Evolutionary conservation across 2,888 invertebrate species (phyloP).

Genomic region (Apoda limacodes): DNA sequence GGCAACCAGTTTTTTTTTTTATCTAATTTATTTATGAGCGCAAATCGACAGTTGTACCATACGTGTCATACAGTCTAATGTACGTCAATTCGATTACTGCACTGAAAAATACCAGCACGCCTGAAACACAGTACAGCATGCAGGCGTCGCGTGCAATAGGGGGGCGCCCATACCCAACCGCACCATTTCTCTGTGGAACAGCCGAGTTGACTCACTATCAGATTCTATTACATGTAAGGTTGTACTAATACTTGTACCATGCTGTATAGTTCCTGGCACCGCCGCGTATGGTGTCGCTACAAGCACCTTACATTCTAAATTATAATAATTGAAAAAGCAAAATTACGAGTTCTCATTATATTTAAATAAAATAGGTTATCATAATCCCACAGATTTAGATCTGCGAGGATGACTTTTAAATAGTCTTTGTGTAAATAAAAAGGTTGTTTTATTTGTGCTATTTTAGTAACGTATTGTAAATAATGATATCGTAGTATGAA

Average conservation of each 20-base stretch:
- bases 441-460: slow-evolving; percentile 58
- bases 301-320: slow-evolving; percentile 67
- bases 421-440: slow-evolving; percentile 53
- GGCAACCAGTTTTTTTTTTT: too few species aligned
- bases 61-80: too few species aligned
- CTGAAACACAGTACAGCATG: too few species aligned
- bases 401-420: slow-evolving; percentile 53
- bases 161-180: slow-evolving; percentile 57
- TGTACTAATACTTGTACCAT: slow-evolving; percentile 50
- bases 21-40: too few species aligned
- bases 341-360: too few species aligned
- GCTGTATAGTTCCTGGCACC: slow-evolving; percentile 64
- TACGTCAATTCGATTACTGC: too few species aligned
- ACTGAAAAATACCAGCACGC: too few species aligned
- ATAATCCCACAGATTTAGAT: slow-evolving; percentile 48
- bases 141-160: slow-evolving; percentile 49
- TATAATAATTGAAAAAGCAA: slow-evolving; percentile 57
- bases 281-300: slow-evolving; percentile 60
- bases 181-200: too few species aligned
- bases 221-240: too few species aligned
- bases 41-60: too few species aligned
- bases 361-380: too few species aligned
- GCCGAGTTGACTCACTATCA: too few species aligned
- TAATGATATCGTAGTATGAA: slow-evolving; percentile 37
- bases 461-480: slow-evolving; percentile 43